These are phyloP conservation scores for Baryphthengus martii DNA, from an alignment of 2,113 vertebrate genomes.

Conservation along the genomic window DNA sequence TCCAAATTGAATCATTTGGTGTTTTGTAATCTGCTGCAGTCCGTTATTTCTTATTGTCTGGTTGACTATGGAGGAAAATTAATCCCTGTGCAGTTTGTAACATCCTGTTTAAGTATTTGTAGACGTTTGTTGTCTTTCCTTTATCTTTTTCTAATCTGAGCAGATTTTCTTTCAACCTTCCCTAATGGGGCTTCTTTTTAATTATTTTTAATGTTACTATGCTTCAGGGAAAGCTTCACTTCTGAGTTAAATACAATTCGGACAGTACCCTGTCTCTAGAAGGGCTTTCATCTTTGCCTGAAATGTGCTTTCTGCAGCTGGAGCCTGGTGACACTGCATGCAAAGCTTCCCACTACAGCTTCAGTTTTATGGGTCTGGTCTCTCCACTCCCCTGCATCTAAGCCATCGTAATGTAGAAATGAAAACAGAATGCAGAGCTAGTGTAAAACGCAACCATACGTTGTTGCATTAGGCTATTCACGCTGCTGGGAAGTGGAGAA, in stretches of 20 bases:
- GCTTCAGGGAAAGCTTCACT: neutral
- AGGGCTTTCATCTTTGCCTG: neutral
- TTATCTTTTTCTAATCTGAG: slow-evolving; percentile 10
- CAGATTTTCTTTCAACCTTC: neutral
- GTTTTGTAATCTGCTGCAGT: slow-evolving; percentile 28
- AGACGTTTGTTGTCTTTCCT: neutral
- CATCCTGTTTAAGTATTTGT: neutral
- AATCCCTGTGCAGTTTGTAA: slow-evolving; percentile 5
- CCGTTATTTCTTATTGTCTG: neutral
- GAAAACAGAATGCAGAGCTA: neutral
- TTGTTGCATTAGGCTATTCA: neutral
- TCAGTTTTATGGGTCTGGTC: neutral
- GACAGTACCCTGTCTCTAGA: neutral
- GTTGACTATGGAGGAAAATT: slow-evolving; percentile 13
- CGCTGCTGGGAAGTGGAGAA: neutral
- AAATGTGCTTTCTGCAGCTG: neutral
- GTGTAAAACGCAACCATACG: rapidly evolving
- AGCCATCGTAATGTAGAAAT: neutral
- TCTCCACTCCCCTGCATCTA: neutral
- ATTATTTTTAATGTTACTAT: slow-evolving; percentile 17
- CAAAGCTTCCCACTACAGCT: neutral
- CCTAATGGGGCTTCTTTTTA: slow-evolving; percentile 1
- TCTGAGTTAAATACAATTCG: neutral
- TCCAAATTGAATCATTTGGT: neutral
- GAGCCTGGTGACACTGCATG: neutral